Conservation (phyloP, 2,797 vertebrate species). For the Alca torda region DNA sequence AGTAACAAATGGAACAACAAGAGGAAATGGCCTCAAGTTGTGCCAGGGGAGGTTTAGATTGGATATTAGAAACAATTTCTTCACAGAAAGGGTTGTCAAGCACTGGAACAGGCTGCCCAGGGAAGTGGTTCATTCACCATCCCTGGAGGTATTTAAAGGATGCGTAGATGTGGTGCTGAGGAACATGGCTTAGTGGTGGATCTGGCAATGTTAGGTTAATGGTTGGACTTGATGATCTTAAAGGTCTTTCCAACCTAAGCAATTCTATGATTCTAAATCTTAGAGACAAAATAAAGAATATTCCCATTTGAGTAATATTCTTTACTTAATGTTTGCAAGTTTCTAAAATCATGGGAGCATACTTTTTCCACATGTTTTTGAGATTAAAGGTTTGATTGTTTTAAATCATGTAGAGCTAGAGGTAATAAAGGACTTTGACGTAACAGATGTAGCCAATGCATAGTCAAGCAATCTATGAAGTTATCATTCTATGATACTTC, state of each 20-base stretch:
- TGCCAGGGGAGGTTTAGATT: background rate
- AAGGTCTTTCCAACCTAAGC: background rate
- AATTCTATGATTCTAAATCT: background rate
- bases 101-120: background rate
- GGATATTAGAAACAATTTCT: background rate
- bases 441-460: background rate
- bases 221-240: background rate
- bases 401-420: background rate
- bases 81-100: background rate
- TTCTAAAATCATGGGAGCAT: background rate
- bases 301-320: background rate
- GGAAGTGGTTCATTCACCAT: background rate
- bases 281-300: background rate
- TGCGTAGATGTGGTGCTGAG: background rate
- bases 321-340: background rate
- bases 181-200: too few species aligned
- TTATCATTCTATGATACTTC: background rate
- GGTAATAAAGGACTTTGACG: background rate
- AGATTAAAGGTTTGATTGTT: conserved; percentile 8
- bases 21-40: background rate
- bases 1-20: background rate
- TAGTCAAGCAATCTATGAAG: background rate
- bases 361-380: background rate
- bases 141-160: background rate
- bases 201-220: background rate